Evolutionary conservation across 2,113 vertebrate species (phyloP).

Genomic region (Phoxinus phoxinus): DNA sequence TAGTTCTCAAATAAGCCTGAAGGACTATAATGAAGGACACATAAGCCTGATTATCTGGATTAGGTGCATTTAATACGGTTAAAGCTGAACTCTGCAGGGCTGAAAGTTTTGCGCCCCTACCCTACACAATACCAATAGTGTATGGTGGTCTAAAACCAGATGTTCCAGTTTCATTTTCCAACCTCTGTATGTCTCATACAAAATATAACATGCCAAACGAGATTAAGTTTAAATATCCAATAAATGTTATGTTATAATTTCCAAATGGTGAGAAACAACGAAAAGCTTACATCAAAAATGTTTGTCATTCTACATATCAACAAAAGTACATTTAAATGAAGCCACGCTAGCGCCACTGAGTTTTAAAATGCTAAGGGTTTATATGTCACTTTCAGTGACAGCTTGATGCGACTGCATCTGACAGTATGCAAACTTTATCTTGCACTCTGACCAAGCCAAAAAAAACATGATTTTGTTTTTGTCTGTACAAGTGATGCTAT

Average conservation of each 20-base stretch:
- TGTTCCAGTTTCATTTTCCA: no score
- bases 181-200: neutral
- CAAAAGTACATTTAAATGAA: neutral
- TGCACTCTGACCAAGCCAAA: neutral
- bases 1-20: no score
- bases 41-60: no score
- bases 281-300: neutral
- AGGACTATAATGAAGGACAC: no score
- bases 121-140: no score
- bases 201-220: no score
- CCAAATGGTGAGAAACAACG: neutral
- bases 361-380: conserved; percentile 9
- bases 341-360: neutral
- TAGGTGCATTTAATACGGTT: no score
- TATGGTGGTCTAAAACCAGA: no score
- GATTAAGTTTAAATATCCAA: no score
- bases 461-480: conserved; percentile 7
- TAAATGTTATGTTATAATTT: neutral
- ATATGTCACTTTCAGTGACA: neutral
- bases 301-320: neutral
- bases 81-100: no score
- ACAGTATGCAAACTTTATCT: conserved; percentile 6
- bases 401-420: neutral
- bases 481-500: conserved; percentile 13
- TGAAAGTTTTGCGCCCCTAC: no score